Conservation (phyloP, 2,797 vertebrate species). For the Cirrhinus molitorella region DNA sequence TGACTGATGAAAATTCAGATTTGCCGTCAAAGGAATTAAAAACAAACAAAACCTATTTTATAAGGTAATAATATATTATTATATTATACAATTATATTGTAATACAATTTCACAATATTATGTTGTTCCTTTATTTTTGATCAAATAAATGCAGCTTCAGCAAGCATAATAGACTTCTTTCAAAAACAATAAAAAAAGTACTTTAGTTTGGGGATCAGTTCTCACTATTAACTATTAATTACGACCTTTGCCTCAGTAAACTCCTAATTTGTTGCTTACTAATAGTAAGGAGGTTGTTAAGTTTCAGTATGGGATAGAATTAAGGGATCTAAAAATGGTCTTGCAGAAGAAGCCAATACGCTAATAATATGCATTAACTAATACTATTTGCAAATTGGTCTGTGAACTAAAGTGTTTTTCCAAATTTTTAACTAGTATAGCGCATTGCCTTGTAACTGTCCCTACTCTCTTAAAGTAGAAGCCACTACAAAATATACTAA, state of each 20-base stretch:
- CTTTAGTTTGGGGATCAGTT: neutral
- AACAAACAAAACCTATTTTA: no score
- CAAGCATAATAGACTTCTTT: neutral
- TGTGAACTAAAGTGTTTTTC: neutral
- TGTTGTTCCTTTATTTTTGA: neutral
- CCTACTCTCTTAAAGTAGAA: no score
- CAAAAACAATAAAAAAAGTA: no score
- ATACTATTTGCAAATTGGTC: neutral
- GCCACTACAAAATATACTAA: no score
- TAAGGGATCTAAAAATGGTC: no score
- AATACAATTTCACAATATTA: neutral
- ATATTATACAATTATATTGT: neutral
- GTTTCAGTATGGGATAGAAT: neutral
- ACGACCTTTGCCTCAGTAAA: neutral
- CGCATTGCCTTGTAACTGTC: no score
- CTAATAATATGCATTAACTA: neutral
- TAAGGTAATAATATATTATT: no score
- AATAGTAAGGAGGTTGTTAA: neutral
- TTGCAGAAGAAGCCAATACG: no score
- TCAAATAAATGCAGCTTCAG: neutral
- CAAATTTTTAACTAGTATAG: neutral
- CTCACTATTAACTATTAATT: neutral
- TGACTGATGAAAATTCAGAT: neutral
- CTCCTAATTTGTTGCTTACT: neutral
- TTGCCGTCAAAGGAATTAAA: no score